Evolutionary conservation across 2,113 vertebrate genomes (phyloP).

Genomic region (Hyperopisus bebe): DNA sequence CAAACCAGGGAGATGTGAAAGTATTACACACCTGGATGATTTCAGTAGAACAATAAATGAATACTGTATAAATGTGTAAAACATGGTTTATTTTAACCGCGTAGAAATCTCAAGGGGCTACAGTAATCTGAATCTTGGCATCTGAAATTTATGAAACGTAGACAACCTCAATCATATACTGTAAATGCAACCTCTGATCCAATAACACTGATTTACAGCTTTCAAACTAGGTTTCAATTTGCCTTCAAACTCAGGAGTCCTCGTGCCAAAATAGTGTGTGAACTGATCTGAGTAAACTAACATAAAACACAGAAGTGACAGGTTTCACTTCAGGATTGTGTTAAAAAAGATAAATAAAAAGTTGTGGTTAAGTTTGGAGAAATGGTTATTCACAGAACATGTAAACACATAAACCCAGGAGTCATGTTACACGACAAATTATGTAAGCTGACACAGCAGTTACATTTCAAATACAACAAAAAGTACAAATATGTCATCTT

Average conservation of each 20-base stretch:
- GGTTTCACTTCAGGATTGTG: not conserved
- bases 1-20: not conserved
- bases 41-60: not conserved
- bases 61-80: not conserved
- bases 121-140: not conserved
- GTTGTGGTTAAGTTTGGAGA: not conserved
- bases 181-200: not conserved
- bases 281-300: not conserved
- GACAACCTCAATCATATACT: not conserved
- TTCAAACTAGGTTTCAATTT: not conserved
- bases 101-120: not conserved
- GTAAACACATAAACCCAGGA: not conserved
- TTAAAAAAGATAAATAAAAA: not conserved
- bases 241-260: not conserved
- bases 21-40: not conserved
- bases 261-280: not conserved
- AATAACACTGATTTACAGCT: not conserved
- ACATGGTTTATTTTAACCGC: not conserved
- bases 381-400: constrained; percentile 2
- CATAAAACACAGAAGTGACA: not conserved
- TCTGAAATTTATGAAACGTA: not conserved
- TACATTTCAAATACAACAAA: not conserved
- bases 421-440: not conserved
- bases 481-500: not conserved
- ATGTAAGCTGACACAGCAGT: not conserved